Conservation (phyloP, 2,888 invertebrate genomes). For the Capitulum mitella region DNA sequence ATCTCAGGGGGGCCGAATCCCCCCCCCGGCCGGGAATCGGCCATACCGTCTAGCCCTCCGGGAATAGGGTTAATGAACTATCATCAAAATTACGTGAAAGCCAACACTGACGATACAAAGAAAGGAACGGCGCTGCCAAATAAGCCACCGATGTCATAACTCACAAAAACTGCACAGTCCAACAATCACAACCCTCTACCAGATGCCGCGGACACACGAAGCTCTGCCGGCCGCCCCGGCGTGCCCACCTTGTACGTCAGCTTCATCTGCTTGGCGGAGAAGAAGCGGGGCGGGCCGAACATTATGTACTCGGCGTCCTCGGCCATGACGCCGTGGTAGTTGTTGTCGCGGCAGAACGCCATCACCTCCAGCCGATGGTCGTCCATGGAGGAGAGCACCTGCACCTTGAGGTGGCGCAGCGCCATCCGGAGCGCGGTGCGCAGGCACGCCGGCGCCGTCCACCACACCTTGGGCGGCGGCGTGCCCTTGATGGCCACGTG, state of each 20-base stretch:
- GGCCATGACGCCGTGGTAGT: conserved; percentile 75
- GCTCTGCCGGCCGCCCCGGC: not conserved
- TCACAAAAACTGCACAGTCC: too few species aligned
- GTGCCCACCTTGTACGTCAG: conserved; percentile 61
- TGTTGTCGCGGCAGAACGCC: conserved; percentile 76
- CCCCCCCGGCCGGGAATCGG: too few species aligned
- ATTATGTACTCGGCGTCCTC: conserved; percentile 82
- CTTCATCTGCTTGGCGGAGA: conserved; percentile 79
- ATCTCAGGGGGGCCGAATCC: too few species aligned
- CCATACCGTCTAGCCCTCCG: too few species aligned
- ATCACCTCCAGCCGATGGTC: conserved; percentile 90
- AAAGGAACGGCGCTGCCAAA: too few species aligned
- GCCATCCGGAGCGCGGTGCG: conserved; percentile 75
- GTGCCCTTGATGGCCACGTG: conserved; percentile 78
- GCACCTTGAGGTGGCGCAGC: conserved; percentile 64
- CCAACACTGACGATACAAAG: too few species aligned
- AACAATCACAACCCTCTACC: too few species aligned
- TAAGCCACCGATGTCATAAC: too few species aligned
- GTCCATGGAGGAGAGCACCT: conserved; percentile 67
- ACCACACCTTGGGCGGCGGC: conserved; percentile 88
- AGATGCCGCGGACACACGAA: too few species aligned
- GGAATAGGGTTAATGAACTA: too few species aligned
- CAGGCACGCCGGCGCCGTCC: conserved; percentile 78
- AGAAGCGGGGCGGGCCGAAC: conserved; percentile 82
- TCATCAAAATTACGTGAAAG: too few species aligned